These are phyloP conservation scores for Rhegmatorhina hoffmannsi DNA, from an alignment of 2,113 vertebrate species.

Conservation along the genomic window DNA sequence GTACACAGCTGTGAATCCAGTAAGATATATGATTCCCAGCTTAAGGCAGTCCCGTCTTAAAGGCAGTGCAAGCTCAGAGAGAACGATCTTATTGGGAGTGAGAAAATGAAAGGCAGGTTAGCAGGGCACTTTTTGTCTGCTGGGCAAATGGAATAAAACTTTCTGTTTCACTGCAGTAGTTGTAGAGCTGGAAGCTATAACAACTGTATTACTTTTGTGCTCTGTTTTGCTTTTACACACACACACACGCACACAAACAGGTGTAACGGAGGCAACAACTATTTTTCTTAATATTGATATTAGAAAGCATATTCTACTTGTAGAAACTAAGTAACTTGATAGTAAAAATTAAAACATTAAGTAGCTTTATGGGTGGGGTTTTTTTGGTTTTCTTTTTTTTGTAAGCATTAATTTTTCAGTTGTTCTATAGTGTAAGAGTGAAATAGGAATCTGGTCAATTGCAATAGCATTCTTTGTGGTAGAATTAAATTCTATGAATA, in stretches of 20 bases:
- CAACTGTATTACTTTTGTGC: background rate
- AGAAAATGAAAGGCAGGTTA: background rate
- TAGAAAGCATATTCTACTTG: background rate
- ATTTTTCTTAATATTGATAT: background rate
- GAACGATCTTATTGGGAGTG: accelerated
- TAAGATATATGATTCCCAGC: background rate
- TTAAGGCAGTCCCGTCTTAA: background rate
- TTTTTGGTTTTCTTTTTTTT: background rate
- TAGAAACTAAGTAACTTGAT: background rate
- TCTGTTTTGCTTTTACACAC: background rate
- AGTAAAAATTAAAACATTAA: background rate
- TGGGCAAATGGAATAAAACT: background rate
- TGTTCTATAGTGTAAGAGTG: background rate
- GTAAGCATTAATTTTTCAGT: background rate
- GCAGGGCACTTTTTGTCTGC: background rate
- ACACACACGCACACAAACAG: too few species aligned
- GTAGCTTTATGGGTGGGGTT: accelerated
- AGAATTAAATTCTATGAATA: background rate
- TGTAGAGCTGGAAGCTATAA: background rate
- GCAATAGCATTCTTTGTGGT: background rate
- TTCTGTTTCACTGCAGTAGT: background rate
- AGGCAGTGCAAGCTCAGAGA: background rate
- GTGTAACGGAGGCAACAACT: background rate
- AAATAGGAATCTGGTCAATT: background rate
- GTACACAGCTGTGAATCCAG: background rate